A percentile compares a stretch with the other conserved stretches of the same genome.
phyloP scores from a whole-genome alignment of 2,797 vertebrate species.

The Oreonectes daqikongensis region DNA sequence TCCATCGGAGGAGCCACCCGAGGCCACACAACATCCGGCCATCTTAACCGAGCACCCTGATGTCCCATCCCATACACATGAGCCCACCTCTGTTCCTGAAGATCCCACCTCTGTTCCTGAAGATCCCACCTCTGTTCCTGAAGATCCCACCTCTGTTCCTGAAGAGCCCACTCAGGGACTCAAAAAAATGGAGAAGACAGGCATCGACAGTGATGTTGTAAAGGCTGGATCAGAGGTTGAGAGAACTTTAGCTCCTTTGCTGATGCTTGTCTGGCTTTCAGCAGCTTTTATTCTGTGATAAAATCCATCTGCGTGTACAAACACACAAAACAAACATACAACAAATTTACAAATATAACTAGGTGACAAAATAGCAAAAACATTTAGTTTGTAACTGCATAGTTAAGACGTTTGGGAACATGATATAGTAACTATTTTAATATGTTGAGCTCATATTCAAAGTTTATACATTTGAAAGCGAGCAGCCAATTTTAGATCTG shows the following conservation, averaged over 20 bases:
- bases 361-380: not conserved
- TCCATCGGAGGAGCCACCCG: not conserved
- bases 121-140: not conserved
- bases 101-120: not conserved
- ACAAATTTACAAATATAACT: not conserved
- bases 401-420: not conserved
- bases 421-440: not conserved
- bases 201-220: accelerated
- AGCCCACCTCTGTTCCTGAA: not conserved
- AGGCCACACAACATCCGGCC: not conserved
- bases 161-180: not conserved
- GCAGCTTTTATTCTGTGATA: not conserved
- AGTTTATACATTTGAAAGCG: too few relatives aligned
- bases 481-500: not conserved
- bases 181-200: not conserved
- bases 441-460: too few relatives aligned
- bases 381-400: not conserved
- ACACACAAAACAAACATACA: too few relatives aligned
- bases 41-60: not conserved
- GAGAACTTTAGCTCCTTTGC: not conserved
- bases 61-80: not conserved
- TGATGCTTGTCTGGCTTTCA: not conserved
- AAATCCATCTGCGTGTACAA: not conserved
- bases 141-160: not conserved
- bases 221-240: not conserved